Base-by-base conservation (phyloP, 2,888 invertebrate species). In the Schizaphis graminum region DNA sequence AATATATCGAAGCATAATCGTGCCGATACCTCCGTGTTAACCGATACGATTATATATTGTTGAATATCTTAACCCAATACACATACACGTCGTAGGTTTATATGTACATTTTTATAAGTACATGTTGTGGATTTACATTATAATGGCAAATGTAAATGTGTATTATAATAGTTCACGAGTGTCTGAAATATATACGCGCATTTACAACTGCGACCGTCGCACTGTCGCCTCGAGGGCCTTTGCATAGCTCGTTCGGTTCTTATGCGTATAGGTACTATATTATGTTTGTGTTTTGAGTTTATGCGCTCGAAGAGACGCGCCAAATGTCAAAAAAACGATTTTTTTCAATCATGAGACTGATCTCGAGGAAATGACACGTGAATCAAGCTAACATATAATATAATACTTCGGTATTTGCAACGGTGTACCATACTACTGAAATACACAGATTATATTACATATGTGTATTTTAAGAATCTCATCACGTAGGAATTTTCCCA, bases 61-160 rank as follows among this genome's bases (percentile, higher is more conserved):
- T 57, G 57, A 10, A 57, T 57, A 57, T 57, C 35, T 21, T 35
- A 35, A 77, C 35, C n/a, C 11, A n/a, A 28, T 61, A 61, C 28
- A 28, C 2, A 28, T 61, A 67, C 7, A 77, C 8, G n/a, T 47
- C 24, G 61, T 47, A 44, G n/a, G 44, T 89, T 89, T 61, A 89
- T 41, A 44, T 21, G 8, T 77, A 77, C 35, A 77, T 77, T 35
- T 77, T 77, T 77, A 77, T 35, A 21, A 77, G 77, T 35, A 90
- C 47, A 28, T 26, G 21, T 21, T 61, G 35, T 49, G 49, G 67
- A 90, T 90, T 90, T 67, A 77, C 90, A 67, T 77, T 35, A 35
- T 49, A 67, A 90, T 49, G 26, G 90, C 35, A 67, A 90, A 67
- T 49, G n/a, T 35, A 90, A 49, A 90, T 67, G 5, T 35, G 53